These are phyloP conservation scores for Camponotus floridanus DNA, from an alignment of 1,140 invertebrate species.

Conservation along the genomic window DNA sequence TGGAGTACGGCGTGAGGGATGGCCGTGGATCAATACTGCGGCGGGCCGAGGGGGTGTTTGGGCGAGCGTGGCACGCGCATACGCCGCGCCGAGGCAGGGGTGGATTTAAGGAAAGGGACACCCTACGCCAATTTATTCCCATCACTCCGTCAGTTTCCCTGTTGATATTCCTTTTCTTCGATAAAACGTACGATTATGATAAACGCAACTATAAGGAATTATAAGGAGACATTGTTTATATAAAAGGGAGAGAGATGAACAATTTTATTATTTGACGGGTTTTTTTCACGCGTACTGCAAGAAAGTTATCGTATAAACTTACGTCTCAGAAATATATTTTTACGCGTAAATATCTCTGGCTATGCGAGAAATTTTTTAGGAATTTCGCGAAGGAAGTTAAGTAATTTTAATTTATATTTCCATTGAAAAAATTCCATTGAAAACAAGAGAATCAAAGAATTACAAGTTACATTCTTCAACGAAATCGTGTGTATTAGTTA, in stretches of 20 bases:
- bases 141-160: constrained; percentile 9
- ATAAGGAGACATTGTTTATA: background rate
- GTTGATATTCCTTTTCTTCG: background rate
- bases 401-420: background rate
- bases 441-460: background rate
- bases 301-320: background rate
- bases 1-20: constrained; percentile 52
- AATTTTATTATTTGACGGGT: background rate
- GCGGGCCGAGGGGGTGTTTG: constrained; percentile 69
- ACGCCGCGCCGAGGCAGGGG: constrained; percentile 55
- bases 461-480: background rate
- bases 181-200: background rate
- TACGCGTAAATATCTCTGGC: background rate
- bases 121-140: constrained; percentile 49
- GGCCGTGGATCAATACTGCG: constrained; percentile 73
- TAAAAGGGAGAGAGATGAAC: background rate
- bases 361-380: background rate
- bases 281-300: background rate
- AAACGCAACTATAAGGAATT: constrained; percentile 18
- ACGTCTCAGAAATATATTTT: background rate
- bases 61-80: constrained; percentile 71
- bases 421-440: background rate
- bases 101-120: constrained; percentile 56
- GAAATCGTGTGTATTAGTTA: background rate
- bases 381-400: background rate